These are phyloP conservation scores for Canis aureus DNA, from an alignment of 2,113 vertebrate species.

Conservation along the genomic window DNA sequence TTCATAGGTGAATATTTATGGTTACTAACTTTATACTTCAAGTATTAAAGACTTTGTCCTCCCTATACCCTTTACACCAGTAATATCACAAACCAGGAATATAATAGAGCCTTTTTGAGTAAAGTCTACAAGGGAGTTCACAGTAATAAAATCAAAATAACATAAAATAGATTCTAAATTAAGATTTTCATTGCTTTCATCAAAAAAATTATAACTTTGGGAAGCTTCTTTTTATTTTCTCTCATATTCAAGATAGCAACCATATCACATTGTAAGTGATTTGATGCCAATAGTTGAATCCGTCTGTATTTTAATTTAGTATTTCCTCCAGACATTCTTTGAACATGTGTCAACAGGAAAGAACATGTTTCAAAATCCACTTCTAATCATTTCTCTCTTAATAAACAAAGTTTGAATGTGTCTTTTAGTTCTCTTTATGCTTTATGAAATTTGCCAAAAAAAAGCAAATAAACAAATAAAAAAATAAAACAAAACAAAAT, in stretches of 20 bases:
- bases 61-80: background rate
- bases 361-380: constrained; percentile 63
- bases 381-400: constrained; percentile 57
- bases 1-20: background rate
- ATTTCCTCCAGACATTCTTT: constrained; percentile 78
- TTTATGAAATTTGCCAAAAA: constrained; percentile 23
- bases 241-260: constrained; percentile 44
- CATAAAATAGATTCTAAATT: constrained; percentile 72
- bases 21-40: constrained; percentile 41
- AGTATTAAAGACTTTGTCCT: background rate
- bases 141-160: constrained; percentile 67
- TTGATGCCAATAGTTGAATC: constrained; percentile 71
- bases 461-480: too few relatives aligned
- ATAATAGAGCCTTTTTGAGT: constrained; percentile 52
- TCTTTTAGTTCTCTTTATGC: background rate
- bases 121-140: constrained; percentile 61
- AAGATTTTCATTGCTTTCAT: constrained; percentile 77
- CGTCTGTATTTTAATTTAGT: constrained; percentile 77
- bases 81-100: constrained; percentile 33
- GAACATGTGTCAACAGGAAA: constrained; percentile 79
- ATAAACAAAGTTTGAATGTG: constrained; percentile 45
- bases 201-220: constrained; percentile 60
- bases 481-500: background rate
- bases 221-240: constrained; percentile 68
- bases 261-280: constrained; percentile 54